These are phyloP conservation scores for Pseudomugil gertrudae DNA, from an alignment of 2,797 vertebrate species.

Conservation along the genomic window DNA sequence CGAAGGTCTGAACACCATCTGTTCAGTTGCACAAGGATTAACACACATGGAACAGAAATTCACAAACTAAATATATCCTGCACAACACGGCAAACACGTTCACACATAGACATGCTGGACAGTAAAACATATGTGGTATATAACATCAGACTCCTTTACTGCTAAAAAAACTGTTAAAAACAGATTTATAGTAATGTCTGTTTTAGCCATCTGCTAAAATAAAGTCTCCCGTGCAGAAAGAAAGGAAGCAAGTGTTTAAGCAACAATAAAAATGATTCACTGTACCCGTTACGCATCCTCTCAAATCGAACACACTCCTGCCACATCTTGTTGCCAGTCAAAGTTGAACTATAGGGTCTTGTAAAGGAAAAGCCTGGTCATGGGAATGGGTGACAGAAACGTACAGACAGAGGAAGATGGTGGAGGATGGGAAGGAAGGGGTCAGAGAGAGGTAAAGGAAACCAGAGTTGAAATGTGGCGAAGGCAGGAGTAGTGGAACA, in stretches of 20 bases:
- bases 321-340: conserved; percentile 71
- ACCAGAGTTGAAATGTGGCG: conserved; percentile 1
- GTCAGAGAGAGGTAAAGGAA: conserved; percentile 49
- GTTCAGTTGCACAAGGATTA: conserved; percentile 65
- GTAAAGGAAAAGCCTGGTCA: conserved; percentile 51
- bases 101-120: conserved; percentile 38
- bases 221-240: conserved; percentile 58
- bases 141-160: conserved; percentile 58
- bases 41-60: conserved; percentile 38
- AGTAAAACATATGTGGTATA: conserved; percentile 76
- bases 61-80: conserved; percentile 33
- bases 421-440: conserved; percentile 5
- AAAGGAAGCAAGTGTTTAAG: conserved; percentile 69
- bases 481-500: conserved; percentile 1
- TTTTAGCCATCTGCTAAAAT: conserved; percentile 82
- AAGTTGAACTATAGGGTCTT: conserved; percentile 57
- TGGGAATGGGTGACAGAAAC: conserved; percentile 30
- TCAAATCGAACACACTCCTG: conserved; percentile 66
- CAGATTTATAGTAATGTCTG: conserved; percentile 78
- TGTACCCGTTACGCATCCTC: conserved; percentile 59
- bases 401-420: conserved; percentile 8
- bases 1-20: conserved; percentile 79
- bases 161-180: conserved; percentile 48
- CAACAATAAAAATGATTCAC: conserved; percentile 81
- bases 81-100: conserved; percentile 30